phyloP scores from a whole-genome alignment of 2,113 vertebrate genomes.

The Macquaria australasica region DNA sequence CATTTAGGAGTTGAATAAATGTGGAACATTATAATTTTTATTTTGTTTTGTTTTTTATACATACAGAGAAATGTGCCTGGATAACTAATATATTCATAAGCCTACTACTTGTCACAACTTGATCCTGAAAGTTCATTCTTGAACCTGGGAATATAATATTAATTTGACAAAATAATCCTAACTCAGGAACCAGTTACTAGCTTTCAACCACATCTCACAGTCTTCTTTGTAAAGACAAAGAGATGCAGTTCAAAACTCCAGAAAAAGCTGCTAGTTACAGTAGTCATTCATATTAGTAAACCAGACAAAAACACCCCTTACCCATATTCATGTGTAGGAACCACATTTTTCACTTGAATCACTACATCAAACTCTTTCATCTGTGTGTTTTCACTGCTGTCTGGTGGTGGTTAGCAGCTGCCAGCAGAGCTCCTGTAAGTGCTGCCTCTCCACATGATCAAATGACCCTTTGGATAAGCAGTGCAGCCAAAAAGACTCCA shows the following conservation, averaged over 20 bases:
- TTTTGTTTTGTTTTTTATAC: neutral
- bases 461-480: constrained; percentile 39
- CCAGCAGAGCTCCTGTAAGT: constrained; percentile 29
- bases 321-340: neutral
- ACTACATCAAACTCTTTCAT: constrained; percentile 17
- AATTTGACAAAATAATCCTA: neutral
- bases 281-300: neutral
- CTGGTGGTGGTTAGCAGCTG: constrained; percentile 35
- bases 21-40: too few relatives aligned
- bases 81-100: neutral
- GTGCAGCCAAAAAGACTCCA: constrained; percentile 40
- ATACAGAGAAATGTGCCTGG: neutral
- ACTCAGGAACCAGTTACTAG: neutral
- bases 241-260: too few relatives aligned
- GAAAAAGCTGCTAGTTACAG: neutral
- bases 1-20: neutral
- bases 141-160: neutral
- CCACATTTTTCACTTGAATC: constrained; percentile 17
- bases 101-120: neutral
- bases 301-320: neutral
- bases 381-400: constrained; percentile 23
- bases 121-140: neutral
- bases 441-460: constrained; percentile 16
- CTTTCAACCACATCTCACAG: neutral
- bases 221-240: neutral